phyloP scores from a whole-genome alignment of 2,113 vertebrate genomes.

The Stegastes partitus region DNA sequence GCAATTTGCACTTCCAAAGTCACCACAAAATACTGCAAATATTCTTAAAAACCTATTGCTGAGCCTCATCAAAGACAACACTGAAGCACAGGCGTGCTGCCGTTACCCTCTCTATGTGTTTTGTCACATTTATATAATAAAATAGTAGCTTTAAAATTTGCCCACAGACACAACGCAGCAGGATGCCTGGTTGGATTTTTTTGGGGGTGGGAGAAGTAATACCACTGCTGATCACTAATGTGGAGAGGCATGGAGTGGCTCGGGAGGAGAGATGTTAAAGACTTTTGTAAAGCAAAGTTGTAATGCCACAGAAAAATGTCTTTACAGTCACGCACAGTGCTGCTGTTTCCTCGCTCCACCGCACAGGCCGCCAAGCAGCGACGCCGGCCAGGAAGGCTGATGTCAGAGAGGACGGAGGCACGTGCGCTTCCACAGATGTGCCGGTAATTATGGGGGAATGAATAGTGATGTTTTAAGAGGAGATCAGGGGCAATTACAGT shows the following conservation, averaged over 20 bases:
- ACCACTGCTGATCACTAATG: constrained; percentile 17
- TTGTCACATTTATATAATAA: constrained; percentile 48
- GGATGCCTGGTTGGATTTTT: constrained; percentile 33
- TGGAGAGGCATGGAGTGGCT: background rate
- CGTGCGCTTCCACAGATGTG: constrained; percentile 77
- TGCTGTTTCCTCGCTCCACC: constrained; percentile 5
- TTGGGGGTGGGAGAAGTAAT: constrained; percentile 52
- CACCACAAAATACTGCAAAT: constrained; percentile 15
- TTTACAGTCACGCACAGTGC: background rate
- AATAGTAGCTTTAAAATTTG: constrained; percentile 52
- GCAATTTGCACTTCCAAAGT: constrained; percentile 37
- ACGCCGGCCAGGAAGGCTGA: constrained; percentile 45
- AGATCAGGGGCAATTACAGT: constrained; percentile 81
- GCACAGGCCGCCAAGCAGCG: constrained; percentile 15
- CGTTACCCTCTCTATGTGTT: constrained; percentile 36
- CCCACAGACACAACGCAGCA: constrained; percentile 47
- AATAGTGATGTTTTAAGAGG: constrained; percentile 80
- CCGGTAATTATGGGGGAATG: constrained; percentile 79
- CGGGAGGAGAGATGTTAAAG: constrained; percentile 10
- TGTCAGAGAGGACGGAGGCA: constrained; percentile 68
- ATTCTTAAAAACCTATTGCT: constrained; percentile 13
- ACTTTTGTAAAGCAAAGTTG: constrained; percentile 29
- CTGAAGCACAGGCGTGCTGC: constrained; percentile 13
- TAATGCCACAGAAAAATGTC: constrained; percentile 11
- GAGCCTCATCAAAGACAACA: constrained; percentile 46